Evolutionary conservation across 2,888 invertebrate species (phyloP).

Genomic region (Andrena hattorfiana): DNA sequence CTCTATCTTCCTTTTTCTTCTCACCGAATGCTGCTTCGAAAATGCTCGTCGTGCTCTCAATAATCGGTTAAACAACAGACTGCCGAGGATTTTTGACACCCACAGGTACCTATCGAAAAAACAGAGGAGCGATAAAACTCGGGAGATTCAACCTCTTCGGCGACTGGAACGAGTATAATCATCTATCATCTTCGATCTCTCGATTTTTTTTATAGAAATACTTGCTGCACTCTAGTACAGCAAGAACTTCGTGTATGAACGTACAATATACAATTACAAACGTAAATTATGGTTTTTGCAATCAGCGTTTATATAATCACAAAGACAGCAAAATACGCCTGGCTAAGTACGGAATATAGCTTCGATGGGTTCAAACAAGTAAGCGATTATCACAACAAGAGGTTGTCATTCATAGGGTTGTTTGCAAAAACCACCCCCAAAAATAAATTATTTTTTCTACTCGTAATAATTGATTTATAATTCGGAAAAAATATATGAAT

Average conservation of each 20-base stretch:
- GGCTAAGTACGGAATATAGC: no score
- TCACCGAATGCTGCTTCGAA: neutral
- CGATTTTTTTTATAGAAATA: neutral
- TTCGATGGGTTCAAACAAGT: no score
- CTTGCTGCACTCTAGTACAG: neutral
- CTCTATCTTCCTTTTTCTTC: slow-evolving; percentile 1
- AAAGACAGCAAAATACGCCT: no score
- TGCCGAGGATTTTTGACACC: neutral
- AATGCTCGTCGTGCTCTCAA: slow-evolving; percentile 1
- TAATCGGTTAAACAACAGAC: neutral
- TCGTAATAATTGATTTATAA: no score
- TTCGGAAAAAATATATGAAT: no score
- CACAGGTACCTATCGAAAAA: neutral
- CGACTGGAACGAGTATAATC: neutral
- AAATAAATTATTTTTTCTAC: no score
- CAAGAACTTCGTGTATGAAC: neutral
- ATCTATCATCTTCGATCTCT: neutral
- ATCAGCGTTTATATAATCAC: no score
- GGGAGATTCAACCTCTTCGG: neutral
- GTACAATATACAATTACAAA: neutral
- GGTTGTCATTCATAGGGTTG: no score
- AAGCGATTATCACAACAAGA: no score
- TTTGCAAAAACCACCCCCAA: no score
- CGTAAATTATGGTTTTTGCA: no score
- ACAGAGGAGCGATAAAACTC: slow-evolving; percentile 3